Percentiles rank a stretch among this genome's conserved stretches.
Conservation (phyloP, 2,888 invertebrate genomes). For the Phymatocera aterrima region DNA sequence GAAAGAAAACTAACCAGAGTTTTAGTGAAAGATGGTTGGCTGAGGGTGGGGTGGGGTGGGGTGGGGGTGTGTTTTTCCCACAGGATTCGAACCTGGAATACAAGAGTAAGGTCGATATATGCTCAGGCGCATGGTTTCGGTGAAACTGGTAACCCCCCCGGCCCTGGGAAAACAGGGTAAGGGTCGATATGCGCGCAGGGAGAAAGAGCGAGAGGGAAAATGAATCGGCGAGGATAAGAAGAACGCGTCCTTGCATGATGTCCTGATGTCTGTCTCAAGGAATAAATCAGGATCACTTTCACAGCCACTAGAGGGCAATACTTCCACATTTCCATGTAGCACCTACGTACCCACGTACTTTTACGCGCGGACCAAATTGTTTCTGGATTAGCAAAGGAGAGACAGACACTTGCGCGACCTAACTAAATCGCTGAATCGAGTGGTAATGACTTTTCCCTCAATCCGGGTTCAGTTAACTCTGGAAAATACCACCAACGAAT, state of each 20-base stretch:
- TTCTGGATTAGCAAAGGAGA: neutral
- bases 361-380: too few relatives aligned
- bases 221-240: conserved; percentile 49
- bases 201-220: conserved; percentile 48
- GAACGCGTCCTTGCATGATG: conserved; percentile 45
- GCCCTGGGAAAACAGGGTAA: conserved; percentile 20
- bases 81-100: conserved; percentile 32
- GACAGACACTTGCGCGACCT: neutral
- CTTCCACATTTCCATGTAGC: neutral
- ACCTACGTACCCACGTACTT: neutral
- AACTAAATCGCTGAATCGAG: conserved; percentile 10
- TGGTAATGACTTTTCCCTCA: conserved; percentile 21
- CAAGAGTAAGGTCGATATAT: conserved; percentile 38
- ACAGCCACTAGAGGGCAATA: neutral
- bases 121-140: conserved; percentile 33
- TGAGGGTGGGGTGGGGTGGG: neutral
- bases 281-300: neutral
- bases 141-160: conserved; percentile 23
- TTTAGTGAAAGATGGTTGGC: conserved; percentile 10
- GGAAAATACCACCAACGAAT: conserved; percentile 1
- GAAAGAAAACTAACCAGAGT: neutral
- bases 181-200: conserved; percentile 48
- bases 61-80: neutral
- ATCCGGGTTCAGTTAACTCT: conserved; percentile 4
- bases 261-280: conserved; percentile 23